These are phyloP conservation scores for Furcula furcula DNA, from an alignment of 2,888 invertebrate genomes.

Conservation along the genomic window DNA sequence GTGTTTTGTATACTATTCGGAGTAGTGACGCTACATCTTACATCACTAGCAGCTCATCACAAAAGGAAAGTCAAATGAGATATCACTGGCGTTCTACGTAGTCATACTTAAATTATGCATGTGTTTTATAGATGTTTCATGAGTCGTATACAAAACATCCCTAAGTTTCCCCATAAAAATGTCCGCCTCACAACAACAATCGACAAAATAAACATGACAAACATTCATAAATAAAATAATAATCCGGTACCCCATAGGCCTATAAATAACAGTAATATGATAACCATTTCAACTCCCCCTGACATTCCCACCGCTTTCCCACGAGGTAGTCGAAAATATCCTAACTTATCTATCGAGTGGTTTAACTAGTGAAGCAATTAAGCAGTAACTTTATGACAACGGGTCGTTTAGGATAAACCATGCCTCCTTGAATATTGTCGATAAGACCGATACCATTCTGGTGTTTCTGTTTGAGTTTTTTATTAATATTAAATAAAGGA, in stretches of 20 bases:
- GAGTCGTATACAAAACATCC: neutral
- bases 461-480: too few species aligned
- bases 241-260: conserved; percentile 9
- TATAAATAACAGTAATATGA: conserved; percentile 13
- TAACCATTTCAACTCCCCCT: conserved; percentile 1
- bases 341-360: conserved; percentile 1
- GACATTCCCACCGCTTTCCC: neutral
- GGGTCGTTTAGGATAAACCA: too few species aligned
- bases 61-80: too few species aligned
- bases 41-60: too few species aligned
- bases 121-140: too few species aligned
- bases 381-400: neutral
- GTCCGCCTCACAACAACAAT: neutral
- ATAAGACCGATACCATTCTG: too few species aligned
- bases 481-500: too few species aligned
- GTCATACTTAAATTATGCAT: too few species aligned
- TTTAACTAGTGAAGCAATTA: neutral
- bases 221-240: conserved; percentile 4
- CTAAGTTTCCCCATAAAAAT: neutral
- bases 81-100: too few species aligned
- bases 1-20: too few species aligned
- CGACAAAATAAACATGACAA: neutral
- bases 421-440: too few species aligned
- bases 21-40: too few species aligned
- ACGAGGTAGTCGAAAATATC: neutral